phyloP scores from a whole-genome alignment of 2,888 invertebrate species.

The Lasioglossum malachurum region DNA sequence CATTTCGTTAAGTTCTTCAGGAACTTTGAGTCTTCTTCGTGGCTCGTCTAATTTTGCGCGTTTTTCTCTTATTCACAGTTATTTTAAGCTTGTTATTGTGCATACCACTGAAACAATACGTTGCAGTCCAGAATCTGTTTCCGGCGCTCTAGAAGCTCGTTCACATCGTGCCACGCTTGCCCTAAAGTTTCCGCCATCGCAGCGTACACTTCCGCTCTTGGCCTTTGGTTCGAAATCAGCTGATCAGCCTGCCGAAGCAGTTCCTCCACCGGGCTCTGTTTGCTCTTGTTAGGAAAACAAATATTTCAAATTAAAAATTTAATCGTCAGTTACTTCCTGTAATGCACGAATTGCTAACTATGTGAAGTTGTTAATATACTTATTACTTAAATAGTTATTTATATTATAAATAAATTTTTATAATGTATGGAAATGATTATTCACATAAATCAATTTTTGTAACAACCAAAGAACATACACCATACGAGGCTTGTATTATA shows the following conservation, averaged over 20 bases:
- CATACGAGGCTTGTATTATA: too few relatives aligned
- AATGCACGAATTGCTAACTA: neutral
- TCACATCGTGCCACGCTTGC: slow-evolving; percentile 93
- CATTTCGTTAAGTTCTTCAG: too few relatives aligned
- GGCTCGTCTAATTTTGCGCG: too few relatives aligned
- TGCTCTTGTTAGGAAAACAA: slow-evolving; percentile 86
- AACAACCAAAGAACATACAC: too few relatives aligned
- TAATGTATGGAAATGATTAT: too few relatives aligned
- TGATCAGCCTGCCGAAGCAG: slow-evolving; percentile 94
- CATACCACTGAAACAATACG: slow-evolving; percentile 90
- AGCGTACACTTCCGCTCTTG: slow-evolving; percentile 92
- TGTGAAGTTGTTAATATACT: too few relatives aligned
- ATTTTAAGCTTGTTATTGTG: neutral
- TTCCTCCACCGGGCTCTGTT: slow-evolving; percentile 95
- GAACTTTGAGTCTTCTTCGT: too few relatives aligned
- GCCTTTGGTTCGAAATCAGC: slow-evolving; percentile 91
- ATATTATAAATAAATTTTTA: too few relatives aligned
- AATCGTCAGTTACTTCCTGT: neutral
- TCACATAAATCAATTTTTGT: too few relatives aligned
- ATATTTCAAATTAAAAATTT: neutral
- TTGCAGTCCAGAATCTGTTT: slow-evolving; percentile 92
- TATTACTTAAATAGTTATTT: too few relatives aligned
- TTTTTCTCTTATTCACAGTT: too few relatives aligned
- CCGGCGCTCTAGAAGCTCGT: slow-evolving; percentile 91
- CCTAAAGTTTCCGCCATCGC: slow-evolving; percentile 94